Percentiles rank a stretch among this genome's conserved stretches.
phyloP scores from a whole-genome alignment of 2,797 vertebrate genomes.

The Sebastes elongatus region DNA sequence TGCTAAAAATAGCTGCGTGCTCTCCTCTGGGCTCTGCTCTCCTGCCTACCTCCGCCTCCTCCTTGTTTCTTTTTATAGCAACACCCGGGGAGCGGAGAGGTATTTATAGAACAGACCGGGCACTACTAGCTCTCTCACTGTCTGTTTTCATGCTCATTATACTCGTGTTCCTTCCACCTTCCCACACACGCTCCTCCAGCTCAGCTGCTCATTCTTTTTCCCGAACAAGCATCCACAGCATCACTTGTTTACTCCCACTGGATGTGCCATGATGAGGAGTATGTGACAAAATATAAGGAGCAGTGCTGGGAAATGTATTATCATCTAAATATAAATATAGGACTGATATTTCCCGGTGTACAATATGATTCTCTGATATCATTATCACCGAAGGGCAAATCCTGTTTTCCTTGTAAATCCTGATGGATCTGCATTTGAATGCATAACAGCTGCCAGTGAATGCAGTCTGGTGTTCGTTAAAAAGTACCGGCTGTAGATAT shows the following conservation, averaged over 20 bases:
- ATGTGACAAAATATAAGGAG: neutral
- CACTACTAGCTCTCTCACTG: constrained; percentile 34
- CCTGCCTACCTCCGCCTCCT: constrained; percentile 52
- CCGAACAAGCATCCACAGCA: constrained; percentile 26
- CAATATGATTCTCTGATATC: neutral
- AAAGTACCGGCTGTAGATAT: neutral
- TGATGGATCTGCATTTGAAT: neutral
- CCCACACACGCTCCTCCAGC: constrained; percentile 1
- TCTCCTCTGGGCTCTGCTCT: constrained; percentile 57
- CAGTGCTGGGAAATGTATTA: neutral
- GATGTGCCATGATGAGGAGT: neutral
- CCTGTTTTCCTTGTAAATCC: neutral
- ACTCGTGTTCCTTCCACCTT: constrained; percentile 30
- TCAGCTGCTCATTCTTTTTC: constrained; percentile 16
- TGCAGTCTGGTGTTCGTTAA: neutral
- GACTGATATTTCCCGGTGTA: constrained; percentile 2
- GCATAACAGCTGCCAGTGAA: neutral
- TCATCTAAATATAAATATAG: constrained; percentile 3
- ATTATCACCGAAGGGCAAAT: neutral
- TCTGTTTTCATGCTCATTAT: constrained; percentile 53
- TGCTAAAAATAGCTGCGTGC: constrained; percentile 73
- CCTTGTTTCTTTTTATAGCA: constrained; percentile 73
- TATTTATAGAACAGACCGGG: constrained; percentile 70
- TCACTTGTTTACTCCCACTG: neutral
- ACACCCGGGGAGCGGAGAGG: constrained; percentile 56